These are phyloP conservation scores for Brachynemurus nebulosus DNA, from an alignment of 2,888 invertebrate species.

Conservation along the genomic window DNA sequence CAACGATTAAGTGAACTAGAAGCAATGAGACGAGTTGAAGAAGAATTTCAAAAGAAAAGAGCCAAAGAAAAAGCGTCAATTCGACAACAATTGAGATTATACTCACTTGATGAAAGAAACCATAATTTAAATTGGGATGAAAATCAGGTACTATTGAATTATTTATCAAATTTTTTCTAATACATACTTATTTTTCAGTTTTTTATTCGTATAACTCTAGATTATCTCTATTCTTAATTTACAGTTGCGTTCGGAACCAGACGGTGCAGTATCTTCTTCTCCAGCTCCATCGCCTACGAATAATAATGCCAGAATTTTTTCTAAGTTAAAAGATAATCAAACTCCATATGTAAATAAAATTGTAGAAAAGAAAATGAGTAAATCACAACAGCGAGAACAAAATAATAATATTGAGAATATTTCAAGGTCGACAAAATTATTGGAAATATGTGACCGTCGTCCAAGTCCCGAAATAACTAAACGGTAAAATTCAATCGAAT, in stretches of 20 bases:
- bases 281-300: constrained; percentile 37
- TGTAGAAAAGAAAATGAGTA: constrained; percentile 10
- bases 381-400: constrained; percentile 1
- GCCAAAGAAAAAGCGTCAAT: constrained; percentile 64
- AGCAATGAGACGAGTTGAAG: constrained; percentile 73
- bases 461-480: neutral
- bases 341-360: constrained; percentile 10
- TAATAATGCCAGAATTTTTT: constrained; percentile 5
- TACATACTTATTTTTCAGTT: neutral
- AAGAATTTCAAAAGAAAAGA: constrained; percentile 74
- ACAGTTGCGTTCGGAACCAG: constrained; percentile 52
- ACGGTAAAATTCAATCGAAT: constrained; percentile 11
- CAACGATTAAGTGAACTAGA: constrained; percentile 63
- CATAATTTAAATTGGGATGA: constrained; percentile 38
- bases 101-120: constrained; percentile 44
- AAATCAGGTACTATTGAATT: constrained; percentile 22
- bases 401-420: constrained; percentile 2
- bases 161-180: constrained; percentile 24
- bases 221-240: constrained; percentile 18
- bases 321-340: constrained; percentile 7
- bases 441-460: neutral
- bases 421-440: neutral
- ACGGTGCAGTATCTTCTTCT: constrained; percentile 49
- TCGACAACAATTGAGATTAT: constrained; percentile 57
- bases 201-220: neutral